These are phyloP conservation scores for Semotilus atromaculatus DNA, from an alignment of 2,797 vertebrate species.

Conservation along the genomic window DNA sequence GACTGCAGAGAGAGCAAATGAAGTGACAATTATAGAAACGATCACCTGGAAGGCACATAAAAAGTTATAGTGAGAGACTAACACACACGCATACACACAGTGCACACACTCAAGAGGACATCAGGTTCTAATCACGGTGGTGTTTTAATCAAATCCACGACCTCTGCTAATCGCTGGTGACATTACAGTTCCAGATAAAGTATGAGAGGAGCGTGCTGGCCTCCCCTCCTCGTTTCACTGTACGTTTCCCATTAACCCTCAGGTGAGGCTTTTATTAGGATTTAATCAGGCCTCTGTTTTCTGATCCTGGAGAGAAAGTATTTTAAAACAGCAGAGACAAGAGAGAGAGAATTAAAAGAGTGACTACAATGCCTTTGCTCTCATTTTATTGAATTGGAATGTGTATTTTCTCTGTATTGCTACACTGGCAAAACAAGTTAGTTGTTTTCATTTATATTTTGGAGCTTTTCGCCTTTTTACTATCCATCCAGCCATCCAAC, in stretches of 20 bases:
- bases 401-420: constrained; percentile 1
- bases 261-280: constrained; percentile 48
- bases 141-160: constrained; percentile 53
- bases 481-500: not conserved
- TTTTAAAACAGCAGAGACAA: constrained; percentile 14
- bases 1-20: too few species aligned
- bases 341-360: constrained; percentile 4
- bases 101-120: constrained; percentile 14
- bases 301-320: constrained; percentile 17
- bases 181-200: constrained; percentile 48
- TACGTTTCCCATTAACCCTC: constrained; percentile 47
- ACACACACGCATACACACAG: constrained; percentile 35
- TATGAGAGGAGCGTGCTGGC: constrained; percentile 10
- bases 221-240: constrained; percentile 44
- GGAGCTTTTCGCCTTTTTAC: not conserved
- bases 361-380: not conserved
- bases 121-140: constrained; percentile 37
- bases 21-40: not conserved
- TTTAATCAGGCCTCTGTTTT: constrained; percentile 49
- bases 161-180: constrained; percentile 48
- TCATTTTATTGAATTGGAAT: not conserved
- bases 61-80: constrained; percentile 35
- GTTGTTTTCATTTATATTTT: not conserved
- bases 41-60: constrained; percentile 17
- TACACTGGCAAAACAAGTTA: not conserved